A percentile compares a stretch with the other conserved stretches of the same genome.
Conservation (phyloP, 1,140 invertebrate species). For the Eurosta solidaginis region DNA sequence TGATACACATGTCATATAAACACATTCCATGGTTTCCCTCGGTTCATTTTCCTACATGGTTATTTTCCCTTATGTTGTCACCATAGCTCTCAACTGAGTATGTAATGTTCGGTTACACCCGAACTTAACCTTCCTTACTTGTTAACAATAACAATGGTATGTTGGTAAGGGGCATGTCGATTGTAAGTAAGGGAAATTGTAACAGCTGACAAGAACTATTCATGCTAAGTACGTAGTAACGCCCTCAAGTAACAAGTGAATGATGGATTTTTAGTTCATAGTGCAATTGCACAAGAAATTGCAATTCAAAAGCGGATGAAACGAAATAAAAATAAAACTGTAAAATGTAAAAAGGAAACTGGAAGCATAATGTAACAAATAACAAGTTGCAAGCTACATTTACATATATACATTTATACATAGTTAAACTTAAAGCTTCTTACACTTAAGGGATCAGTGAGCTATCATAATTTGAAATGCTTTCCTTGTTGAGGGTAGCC, state of each 20-base stretch:
- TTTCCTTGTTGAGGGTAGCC: too few species aligned
- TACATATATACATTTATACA: not conserved
- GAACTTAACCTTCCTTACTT: too few species aligned
- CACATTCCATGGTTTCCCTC: too few species aligned
- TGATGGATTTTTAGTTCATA: not conserved
- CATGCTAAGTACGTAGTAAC: not conserved
- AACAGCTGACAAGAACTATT: constrained; percentile 4
- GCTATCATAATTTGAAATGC: too few species aligned
- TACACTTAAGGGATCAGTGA: not conserved
- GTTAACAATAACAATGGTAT: not conserved
- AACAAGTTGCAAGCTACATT: not conserved
- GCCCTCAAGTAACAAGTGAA: not conserved
- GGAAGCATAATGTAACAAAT: not conserved
- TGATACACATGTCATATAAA: too few species aligned
- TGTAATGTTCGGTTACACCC: too few species aligned
- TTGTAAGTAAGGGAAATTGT: not conserved
- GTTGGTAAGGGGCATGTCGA: not conserved
- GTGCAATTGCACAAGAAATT: not conserved
- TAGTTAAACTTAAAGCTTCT: not conserved
- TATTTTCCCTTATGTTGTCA: too few species aligned
- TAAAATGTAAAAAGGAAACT: not conserved
- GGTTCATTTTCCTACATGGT: too few species aligned
- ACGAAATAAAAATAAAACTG: not conserved
- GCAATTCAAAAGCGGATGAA: not conserved
- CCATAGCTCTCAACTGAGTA: not conserved